phyloP scores from a whole-genome alignment of 2,888 invertebrate species.

The Coleophora deauratella region DNA sequence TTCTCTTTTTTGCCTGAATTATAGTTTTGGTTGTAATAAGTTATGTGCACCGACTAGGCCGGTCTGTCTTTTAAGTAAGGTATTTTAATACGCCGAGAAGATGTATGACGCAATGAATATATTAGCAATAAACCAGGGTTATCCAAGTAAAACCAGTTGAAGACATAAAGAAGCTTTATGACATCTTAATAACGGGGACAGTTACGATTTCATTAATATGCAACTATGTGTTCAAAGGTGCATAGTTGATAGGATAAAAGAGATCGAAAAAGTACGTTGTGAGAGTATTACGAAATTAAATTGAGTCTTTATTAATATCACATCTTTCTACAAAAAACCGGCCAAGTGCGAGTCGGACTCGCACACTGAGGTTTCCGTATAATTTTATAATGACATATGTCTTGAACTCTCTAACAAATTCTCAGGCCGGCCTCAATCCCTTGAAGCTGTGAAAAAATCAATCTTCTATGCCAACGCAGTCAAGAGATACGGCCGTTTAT shows the following conservation, averaged over 20 bases:
- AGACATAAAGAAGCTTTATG: slow-evolving; percentile 47
- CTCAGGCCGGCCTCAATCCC: too few species aligned
- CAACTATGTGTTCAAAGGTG: not conserved
- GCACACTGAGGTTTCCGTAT: too few species aligned
- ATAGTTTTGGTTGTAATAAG: slow-evolving; percentile 54
- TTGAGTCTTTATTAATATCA: too few species aligned
- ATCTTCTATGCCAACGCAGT: too few species aligned
- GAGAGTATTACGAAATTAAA: too few species aligned
- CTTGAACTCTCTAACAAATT: too few species aligned
- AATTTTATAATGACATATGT: too few species aligned
- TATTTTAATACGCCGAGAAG: slow-evolving; percentile 64
- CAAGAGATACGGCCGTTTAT: too few species aligned
- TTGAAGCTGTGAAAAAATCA: too few species aligned
- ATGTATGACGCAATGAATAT: slow-evolving; percentile 64
- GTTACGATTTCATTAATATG: slow-evolving; percentile 44
- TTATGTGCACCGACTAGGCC: slow-evolving; percentile 43
- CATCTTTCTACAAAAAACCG: too few species aligned
- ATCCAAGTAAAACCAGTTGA: slow-evolving; percentile 44
- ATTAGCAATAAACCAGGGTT: slow-evolving; percentile 56
- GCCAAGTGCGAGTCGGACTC: too few species aligned
- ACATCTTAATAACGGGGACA: slow-evolving; percentile 53
- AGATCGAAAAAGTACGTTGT: too few species aligned
- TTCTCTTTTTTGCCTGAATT: slow-evolving; percentile 64
- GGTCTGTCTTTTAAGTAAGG: slow-evolving; percentile 62
- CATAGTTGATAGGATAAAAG: slow-evolving; percentile 3